Evolutionary conservation across 2,113 vertebrate species (phyloP).

Genomic region (Rynchops niger): DNA sequence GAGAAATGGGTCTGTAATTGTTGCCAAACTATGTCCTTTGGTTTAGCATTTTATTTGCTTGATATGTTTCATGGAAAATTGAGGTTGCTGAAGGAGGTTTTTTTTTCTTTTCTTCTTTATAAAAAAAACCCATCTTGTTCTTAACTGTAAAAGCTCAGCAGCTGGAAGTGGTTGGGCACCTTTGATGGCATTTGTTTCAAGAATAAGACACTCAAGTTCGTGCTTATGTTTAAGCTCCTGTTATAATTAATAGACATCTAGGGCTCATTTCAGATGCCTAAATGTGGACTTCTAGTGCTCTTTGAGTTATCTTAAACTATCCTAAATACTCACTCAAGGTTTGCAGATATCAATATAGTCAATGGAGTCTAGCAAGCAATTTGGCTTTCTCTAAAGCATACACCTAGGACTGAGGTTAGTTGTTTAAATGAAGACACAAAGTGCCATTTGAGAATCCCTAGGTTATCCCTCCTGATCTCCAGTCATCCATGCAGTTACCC

Average conservation of each 20-base stretch:
- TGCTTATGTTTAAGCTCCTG: accelerated
- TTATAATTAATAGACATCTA: neutral
- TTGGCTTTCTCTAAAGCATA: neutral
- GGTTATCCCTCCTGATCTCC: neutral
- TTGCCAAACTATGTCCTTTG: neutral
- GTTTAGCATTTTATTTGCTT: neutral
- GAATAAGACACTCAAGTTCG: neutral
- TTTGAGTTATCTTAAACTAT: neutral
- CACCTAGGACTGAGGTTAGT: neutral
- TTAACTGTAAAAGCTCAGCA: neutral
- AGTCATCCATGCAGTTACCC: neutral
- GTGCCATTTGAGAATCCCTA: neutral
- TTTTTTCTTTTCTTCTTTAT: neutral
- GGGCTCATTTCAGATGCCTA: neutral
- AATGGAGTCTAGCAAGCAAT: neutral
- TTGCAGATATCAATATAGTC: neutral
- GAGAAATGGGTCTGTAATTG: neutral
- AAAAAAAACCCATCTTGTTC: neutral
- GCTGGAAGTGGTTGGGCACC: neutral
- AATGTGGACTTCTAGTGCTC: no score
- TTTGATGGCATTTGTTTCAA: neutral
- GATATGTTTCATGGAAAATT: neutral
- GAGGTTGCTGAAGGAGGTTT: neutral
- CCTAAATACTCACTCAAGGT: neutral
- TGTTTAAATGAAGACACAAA: neutral